Evolutionary conservation across 2,797 vertebrate species (phyloP), one percentile per base, ranked within the genome.

Genomic region (Tokudaia muenninki): DNA sequence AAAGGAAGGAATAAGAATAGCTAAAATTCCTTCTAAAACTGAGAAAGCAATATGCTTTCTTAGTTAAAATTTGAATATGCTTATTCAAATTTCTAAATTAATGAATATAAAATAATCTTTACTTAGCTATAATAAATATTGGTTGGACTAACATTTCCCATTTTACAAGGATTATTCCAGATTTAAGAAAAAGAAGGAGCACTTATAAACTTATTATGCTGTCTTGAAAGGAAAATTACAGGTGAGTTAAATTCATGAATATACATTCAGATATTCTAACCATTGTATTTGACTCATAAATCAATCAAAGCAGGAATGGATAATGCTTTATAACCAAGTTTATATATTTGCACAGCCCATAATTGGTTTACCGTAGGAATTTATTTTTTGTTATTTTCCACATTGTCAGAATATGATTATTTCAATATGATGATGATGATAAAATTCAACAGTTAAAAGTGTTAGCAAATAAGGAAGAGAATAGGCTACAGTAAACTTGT

Each of bases 361-460:
- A 29, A 94, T 72, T 86, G 52, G 26, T 59, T 96, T 94, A 83
- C 4, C 16, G 63, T 94, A 94, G 47, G 88, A 97, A 92, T 79
- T 74, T 44, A 94, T 21, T 65, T 72, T 50, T 59, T 95, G 26
- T 29, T 87, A 82, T 90, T 92, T 41, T 22, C 7, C 63, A 89
- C 52, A 72, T 77, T 80, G 37, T 26, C 16, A 55, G 44, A 59
- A 74, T n/a, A 59, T 90, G 37, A 91, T 86, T 93, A 92, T 91
- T 93, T 93, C 77, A 92, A 21, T 21, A 65, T 31, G 17, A n/a
- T 7, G 31, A 67, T 16, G 31, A 31, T 31, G 65, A 67, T n/a
- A 67, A 67, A 67, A 67, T 34, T 14, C 22, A 61, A 61, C n/a
- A 82, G 13, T 22, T 59, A 10, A 82, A 82, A 82, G 22, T 82